Conservation (phyloP, 2,113 vertebrate genomes). For the Ptyas mucosa region DNA sequence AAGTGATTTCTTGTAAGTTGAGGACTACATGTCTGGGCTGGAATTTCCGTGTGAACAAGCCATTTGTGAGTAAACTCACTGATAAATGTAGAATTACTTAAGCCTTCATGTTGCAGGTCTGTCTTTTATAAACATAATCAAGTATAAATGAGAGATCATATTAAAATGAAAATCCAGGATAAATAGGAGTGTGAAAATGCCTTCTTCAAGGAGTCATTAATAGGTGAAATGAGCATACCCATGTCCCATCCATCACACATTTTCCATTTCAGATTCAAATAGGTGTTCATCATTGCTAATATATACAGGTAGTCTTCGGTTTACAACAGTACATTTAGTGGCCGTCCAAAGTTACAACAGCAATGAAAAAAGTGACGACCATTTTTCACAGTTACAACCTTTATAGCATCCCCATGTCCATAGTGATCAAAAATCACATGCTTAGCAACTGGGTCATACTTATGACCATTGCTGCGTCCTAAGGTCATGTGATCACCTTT, state of each 20-base stretch:
- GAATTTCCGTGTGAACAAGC: background rate
- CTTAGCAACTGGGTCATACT: no score
- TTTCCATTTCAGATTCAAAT: background rate
- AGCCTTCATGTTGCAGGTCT: background rate
- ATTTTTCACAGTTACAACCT: no score
- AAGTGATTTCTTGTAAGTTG: no score
- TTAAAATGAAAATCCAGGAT: background rate
- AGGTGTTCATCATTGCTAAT: no score
- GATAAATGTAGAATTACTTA: background rate
- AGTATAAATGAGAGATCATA: background rate
- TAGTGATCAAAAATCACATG: no score
- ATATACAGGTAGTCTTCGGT: background rate
- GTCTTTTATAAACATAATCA: background rate
- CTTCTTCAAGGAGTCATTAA: background rate
- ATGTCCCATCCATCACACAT: background rate
- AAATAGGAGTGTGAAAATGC: background rate
- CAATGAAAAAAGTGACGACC: no score
- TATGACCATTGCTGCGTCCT: no score
- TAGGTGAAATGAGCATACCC: background rate
- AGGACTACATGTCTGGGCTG: background rate
- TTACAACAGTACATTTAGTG: no score
- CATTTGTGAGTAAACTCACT: background rate
- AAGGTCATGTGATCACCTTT: no score
- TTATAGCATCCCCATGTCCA: no score
- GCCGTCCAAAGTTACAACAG: no score